Percentiles rank a stretch among this genome's conserved stretches.
Conservation (phyloP, 2,797 vertebrate genomes). For the Eurystomus glaucurus region DNA sequence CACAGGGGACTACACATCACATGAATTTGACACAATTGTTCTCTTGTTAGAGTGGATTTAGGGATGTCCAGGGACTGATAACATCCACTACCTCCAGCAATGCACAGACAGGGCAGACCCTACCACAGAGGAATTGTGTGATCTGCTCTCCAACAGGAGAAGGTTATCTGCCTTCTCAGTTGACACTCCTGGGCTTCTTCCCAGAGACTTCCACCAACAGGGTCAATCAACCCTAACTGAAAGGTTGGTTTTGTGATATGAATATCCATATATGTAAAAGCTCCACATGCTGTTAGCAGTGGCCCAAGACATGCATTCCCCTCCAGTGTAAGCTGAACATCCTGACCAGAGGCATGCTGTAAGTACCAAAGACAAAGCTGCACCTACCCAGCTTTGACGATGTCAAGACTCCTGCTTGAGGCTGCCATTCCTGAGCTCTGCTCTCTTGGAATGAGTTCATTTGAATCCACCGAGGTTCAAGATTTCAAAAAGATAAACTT, state of each 20-base stretch:
- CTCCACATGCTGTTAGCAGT: not conserved
- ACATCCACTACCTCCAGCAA: not conserved
- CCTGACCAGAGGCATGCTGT: not conserved
- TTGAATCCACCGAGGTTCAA: not conserved
- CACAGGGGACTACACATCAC: not conserved
- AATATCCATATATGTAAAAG: not conserved
- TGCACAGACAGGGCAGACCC: not conserved
- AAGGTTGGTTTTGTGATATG: not conserved
- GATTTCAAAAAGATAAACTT: not conserved
- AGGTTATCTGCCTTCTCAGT: not conserved
- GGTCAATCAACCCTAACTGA: not conserved
- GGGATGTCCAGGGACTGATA: not conserved
- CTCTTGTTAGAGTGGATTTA: not conserved
- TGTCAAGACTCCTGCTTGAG: not conserved
- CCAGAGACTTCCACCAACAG: not conserved
- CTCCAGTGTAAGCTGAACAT: not conserved
- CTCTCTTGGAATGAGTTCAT: not conserved
- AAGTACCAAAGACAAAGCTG: not conserved
- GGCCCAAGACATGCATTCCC: not conserved
- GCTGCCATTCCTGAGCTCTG: not conserved
- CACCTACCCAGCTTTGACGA: not conserved
- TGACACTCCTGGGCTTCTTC: not conserved
- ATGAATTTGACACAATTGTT: not conserved
- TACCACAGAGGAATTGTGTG: not conserved
- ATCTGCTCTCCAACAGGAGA: not conserved